Percentiles rank a stretch among this genome's conserved stretches.
These are phyloP conservation scores for Cantharis lateralis DNA, from an alignment of 2,888 invertebrate species.

Conservation along the genomic window DNA sequence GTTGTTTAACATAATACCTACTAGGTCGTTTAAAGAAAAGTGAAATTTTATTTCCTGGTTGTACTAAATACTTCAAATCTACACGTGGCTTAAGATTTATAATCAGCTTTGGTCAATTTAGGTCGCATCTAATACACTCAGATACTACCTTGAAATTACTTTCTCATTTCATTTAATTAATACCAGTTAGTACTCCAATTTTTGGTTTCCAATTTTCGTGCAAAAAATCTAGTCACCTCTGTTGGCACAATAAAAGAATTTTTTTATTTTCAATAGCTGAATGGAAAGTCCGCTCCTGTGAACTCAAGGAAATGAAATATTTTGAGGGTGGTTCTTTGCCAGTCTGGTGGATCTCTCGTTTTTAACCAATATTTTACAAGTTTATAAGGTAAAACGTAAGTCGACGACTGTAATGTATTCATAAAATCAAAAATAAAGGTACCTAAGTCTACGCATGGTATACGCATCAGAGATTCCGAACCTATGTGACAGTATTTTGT, in stretches of 20 bases:
- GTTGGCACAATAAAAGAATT: not conserved
- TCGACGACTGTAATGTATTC: no score
- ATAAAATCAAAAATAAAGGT: no score
- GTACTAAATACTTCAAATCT: constrained; percentile 25
- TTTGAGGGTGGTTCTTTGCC: no score
- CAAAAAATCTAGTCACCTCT: not conserved
- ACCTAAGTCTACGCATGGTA: no score
- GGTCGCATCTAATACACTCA: not conserved
- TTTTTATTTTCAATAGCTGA: not conserved
- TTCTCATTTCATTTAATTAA: not conserved
- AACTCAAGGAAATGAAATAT: no score
- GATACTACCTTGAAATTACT: not conserved
- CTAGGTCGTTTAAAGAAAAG: constrained; percentile 23
- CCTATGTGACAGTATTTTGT: not conserved
- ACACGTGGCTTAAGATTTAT: not conserved
- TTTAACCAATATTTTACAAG: no score
- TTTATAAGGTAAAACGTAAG: no score
- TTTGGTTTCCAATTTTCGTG: not conserved
- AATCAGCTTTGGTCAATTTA: not conserved
- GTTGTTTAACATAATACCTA: constrained; percentile 8
- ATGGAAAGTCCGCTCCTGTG: no score
- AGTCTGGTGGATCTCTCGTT: no score
- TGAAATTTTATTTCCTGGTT: constrained; percentile 28
- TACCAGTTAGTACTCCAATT: not conserved
- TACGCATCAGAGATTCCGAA: not conserved